A percentile compares a stretch with the other conserved stretches of the same genome.
phyloP scores from a whole-genome alignment of 2,113 vertebrate species.

The Oryzias celebensis region DNA sequence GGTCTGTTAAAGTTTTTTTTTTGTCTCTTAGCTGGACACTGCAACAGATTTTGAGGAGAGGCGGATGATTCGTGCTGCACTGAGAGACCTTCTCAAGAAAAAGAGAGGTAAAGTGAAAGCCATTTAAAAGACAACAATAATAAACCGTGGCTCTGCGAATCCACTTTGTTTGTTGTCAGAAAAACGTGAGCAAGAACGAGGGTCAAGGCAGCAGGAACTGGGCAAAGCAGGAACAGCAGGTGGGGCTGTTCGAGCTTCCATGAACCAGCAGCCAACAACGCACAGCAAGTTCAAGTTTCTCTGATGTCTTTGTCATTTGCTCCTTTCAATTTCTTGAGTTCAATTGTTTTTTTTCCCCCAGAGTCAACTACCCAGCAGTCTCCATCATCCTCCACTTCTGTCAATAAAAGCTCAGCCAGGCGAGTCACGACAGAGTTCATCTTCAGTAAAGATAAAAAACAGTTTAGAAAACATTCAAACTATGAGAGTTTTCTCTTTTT shows the following conservation, averaged over 20 bases:
- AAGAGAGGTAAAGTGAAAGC: constrained; percentile 83
- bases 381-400: constrained; percentile 75
- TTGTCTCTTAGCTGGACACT: constrained; percentile 81
- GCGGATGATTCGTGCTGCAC: constrained; percentile 84
- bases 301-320: neutral
- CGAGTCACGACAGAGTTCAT: constrained; percentile 63
- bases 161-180: constrained; percentile 68
- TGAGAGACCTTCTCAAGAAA: constrained; percentile 90
- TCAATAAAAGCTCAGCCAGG: constrained; percentile 83
- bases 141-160: neutral
- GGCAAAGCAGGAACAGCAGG: constrained; percentile 43
- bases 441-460: neutral
- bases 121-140: neutral
- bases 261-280: constrained; percentile 39
- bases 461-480: neutral
- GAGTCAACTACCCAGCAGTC: constrained; percentile 77
- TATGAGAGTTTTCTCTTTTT: neutral
- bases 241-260: constrained; percentile 12
- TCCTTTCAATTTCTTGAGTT: neutral
- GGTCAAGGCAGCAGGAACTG: constrained; percentile 79
- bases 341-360: constrained; percentile 41
- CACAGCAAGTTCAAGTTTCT: constrained; percentile 28
- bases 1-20: neutral
- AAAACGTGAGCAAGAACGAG: constrained; percentile 88
- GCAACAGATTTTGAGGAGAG: constrained; percentile 87